These are phyloP conservation scores for Argyresthia albistria DNA, from an alignment of 2,888 invertebrate species.

Conservation along the genomic window DNA sequence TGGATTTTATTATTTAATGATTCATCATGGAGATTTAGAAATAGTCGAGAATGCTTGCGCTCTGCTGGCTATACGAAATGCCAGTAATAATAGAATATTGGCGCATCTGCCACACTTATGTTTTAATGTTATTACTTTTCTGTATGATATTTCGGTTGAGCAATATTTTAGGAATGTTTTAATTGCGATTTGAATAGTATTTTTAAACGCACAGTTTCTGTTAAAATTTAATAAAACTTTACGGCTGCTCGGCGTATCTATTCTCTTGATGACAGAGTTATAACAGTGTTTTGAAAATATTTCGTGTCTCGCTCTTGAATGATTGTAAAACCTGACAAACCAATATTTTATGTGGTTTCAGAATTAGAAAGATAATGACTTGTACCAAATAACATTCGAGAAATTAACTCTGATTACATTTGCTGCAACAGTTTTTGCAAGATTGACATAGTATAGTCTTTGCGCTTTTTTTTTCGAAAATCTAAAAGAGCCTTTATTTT, in stretches of 20 bases:
- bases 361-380: too few species aligned
- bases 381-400: too few species aligned
- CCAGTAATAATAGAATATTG: conserved; percentile 71
- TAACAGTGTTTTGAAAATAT: conserved; percentile 50
- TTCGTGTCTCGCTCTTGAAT: conserved; percentile 8
- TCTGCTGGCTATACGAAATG: conserved; percentile 46
- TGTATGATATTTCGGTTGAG: conserved; percentile 54
- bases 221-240: conserved; percentile 30
- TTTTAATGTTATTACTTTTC: conserved; percentile 65
- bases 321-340: too few species aligned
- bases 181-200: conserved; percentile 60
- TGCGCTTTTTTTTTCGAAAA: too few species aligned
- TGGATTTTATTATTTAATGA: conserved; percentile 72
- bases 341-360: too few species aligned
- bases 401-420: too few species aligned
- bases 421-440: too few species aligned
- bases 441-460: too few species aligned
- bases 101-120: conserved; percentile 65
- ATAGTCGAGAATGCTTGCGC: conserved; percentile 65
- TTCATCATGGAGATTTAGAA: conserved; percentile 71
- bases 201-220: conserved; percentile 36
- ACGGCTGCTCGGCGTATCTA: conserved; percentile 56
- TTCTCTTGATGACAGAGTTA: conserved; percentile 65
- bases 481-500: too few species aligned
- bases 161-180: conserved; percentile 61